Evolutionary conservation across 1,140 invertebrate genomes (phyloP), one percentile per base, ranked within the genome.

Genomic region (Anagrus nilaparvatae): DNA sequence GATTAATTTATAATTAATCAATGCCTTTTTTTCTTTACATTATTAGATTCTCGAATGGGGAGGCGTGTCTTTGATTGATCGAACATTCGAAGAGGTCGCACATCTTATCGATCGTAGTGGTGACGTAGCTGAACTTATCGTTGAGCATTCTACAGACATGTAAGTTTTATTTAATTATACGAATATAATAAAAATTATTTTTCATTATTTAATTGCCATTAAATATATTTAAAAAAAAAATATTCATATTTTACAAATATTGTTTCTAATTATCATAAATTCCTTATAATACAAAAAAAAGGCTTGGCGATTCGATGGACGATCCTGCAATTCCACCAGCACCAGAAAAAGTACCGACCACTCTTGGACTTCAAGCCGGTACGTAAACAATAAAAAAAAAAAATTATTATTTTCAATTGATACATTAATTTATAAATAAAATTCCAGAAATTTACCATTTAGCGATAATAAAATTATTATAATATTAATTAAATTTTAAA

Each of bases 11-110:
- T n/a, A n/a, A n/a, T n/a, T n/a, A n/a, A n/a, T n/a, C n/a, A n/a
- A n/a, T n/a, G n/a, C n/a, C n/a, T n/a, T n/a, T n/a, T n/a, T 19
- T 32, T n/a, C 3, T 31, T 32, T 32, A 7, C 16, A n/a, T 42
- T 20, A 16, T 9, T 47, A 80, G 76, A 76, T 87, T 44, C 63
- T 90, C 6, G 83, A 87, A 57, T 90, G 87, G 84, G 76, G 79
- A 43, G 85, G 87, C 2, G 79, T 91, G 31, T 82, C 84, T 0
- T 65, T 95, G 27, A 82, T 83, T 12, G 87, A 93, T 68, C 77
- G 84, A 27, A 92, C 84, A 42, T 94, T 92, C 59, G 90, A 96
- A 60, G 90, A 95, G 61, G 81, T 82, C 19, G 54, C 57, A 28
- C 60, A 67, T 32, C 87, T 94, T 50, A 82, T 94, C 72, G 87